Evolutionary conservation across 2,888 invertebrate genomes (phyloP), one percentile per base, ranked within the genome.

Genomic region (Fabriciana adippe): DNA sequence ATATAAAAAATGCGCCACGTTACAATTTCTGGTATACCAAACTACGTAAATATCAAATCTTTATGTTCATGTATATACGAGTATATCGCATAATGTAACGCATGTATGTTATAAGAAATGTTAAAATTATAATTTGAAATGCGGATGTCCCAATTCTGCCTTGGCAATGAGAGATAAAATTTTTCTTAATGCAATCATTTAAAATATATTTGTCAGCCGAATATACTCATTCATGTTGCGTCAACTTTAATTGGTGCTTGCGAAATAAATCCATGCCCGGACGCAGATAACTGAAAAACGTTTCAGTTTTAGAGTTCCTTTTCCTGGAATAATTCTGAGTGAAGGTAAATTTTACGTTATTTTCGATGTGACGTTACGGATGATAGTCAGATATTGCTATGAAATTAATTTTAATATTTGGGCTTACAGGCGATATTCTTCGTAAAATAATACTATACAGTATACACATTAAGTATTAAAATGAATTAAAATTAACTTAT

Each of bases 161-260:
- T 70, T 67, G 67, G 74, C 69, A 76, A 72, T 78, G 76, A 79
- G 78, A 79, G 74, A 78, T 77, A 76, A 75, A 77, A 51, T 48
- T 70, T 75, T 76, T 76, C 73, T 78, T 79, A 72, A 72, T 62
- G 63, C 70, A 70, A 71, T 55, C 76, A 74, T 74, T 76, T 75
- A 74, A 75, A 75, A 81, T 80, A 85, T 79, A 82, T 84, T 80
- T 82, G 80, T 85, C 80, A 80, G 73, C 69, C 67, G 73, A 73
- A 75, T 73, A 73, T 68, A 77, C 16, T 75, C 74, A 74, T 78
- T 80, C 76, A 78, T 72, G 73, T 65, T 69, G 72, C 74, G 79
- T 81, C 79, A 78, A 79, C 72, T 77, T 83, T 83, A 84, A 86
- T 83, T 84, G 76, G 73, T 80, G 78, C 79, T 80, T 74, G 72